phyloP scores from a whole-genome alignment of 2,797 vertebrate species.

The Thamnophis elegans region DNA sequence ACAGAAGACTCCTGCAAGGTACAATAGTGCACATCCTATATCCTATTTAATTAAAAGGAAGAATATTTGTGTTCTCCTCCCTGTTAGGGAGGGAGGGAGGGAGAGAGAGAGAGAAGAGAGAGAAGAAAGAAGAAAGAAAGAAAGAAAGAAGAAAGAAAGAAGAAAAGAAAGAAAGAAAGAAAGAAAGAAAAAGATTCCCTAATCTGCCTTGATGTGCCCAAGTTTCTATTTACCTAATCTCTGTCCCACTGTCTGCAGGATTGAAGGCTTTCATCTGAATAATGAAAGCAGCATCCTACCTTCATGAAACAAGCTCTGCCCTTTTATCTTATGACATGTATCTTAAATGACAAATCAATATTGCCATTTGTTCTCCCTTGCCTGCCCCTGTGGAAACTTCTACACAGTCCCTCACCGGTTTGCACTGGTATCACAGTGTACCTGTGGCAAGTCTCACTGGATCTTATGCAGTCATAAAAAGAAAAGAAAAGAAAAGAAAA shows the following conservation, averaged over 20 bases:
- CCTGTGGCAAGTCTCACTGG: neutral
- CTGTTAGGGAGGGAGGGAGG: neutral
- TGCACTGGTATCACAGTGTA: neutral
- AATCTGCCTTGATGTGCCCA: neutral
- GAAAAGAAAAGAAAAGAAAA: neutral
- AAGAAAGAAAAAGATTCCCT: neutral
- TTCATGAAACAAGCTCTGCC: neutral
- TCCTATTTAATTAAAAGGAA: neutral
- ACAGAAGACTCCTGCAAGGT: neutral
- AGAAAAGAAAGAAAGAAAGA: neutral
- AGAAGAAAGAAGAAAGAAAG: too few species aligned
- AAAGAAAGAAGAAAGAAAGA: neutral
- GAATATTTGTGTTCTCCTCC: neutral
- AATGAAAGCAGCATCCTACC: neutral
- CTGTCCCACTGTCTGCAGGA: neutral
- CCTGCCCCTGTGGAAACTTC: neutral
- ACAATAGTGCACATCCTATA: neutral
- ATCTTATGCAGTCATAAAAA: neutral
- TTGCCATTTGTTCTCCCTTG: neutral
- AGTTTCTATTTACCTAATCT: neutral
- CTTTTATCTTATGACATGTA: too few species aligned
- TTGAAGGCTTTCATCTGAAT: neutral
- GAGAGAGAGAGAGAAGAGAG: neutral
- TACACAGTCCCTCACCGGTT: neutral
- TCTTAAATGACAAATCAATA: neutral